Base-by-base conservation (phyloP, 2,797 vertebrate genomes). In the Typhlichthys subterraneus region DNA sequence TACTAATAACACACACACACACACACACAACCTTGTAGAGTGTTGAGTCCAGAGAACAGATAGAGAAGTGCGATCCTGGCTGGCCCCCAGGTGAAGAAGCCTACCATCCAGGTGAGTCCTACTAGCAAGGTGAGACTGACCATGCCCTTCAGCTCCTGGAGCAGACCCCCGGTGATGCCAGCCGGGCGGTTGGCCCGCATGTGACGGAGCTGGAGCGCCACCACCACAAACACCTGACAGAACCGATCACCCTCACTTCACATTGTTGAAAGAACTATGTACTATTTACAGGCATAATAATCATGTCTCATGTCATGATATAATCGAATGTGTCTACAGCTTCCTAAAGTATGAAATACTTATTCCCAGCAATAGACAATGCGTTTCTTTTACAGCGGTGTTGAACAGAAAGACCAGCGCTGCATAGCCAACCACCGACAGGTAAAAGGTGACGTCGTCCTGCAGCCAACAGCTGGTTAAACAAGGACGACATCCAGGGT, bases 381-480 rank as follows among this genome's bases (percentile, higher is more conserved):
- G 33, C 11, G 33, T 45, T 2, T 19, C 3, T 57, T 12, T 87
- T 85, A 91, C 93, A 58, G 78, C 87, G 42, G 81, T 61, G 75
- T 98, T 97, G 17, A 76, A 86, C 74, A 97, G 85, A 80, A 97
- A 92, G 57, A 95, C 50, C 33, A 96, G 55, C 51, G 83, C 73
- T 49, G 95, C 92, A 8, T 94, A 97, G 67, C 87, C 93, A 53
- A 95, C 92, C 29, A 97, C 93, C 0, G 95, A 92, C 79, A 93
- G 77, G 54, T 95, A 97, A 82, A 96, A 98, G 1, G 88, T 85
- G 6, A 62, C 45, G 2, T 92, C 60, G 15, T 95, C 86, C 72
- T 94, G 90, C 65, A 99, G 83, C 95, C 96, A 98, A 77, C 96
- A 98, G 62, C 96, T 98, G 87, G 54, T 49, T 19, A 63, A 69